Evolutionary conservation across 1,140 invertebrate species (phyloP).

Genomic region (Andricus grossulariae): DNA sequence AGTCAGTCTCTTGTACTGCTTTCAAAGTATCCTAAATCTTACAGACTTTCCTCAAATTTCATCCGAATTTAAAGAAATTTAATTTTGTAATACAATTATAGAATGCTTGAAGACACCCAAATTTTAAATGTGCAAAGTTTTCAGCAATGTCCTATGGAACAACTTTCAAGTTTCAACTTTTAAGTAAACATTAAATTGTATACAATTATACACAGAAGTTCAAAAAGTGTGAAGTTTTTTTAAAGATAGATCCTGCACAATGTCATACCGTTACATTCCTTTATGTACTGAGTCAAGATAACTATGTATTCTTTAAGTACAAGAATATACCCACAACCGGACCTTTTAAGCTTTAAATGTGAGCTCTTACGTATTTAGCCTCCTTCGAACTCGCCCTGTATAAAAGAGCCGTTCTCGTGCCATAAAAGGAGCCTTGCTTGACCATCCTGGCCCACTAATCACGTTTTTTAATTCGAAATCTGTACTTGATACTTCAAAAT

Average conservation of each 20-base stretch:
- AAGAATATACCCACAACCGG: conserved; percentile 14
- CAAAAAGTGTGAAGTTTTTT: conserved; percentile 4
- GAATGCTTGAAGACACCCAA: too few species aligned
- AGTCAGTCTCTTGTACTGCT: not conserved
- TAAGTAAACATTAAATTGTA: too few species aligned
- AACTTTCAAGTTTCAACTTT: too few species aligned
- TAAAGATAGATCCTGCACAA: not conserved
- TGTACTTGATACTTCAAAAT: not conserved
- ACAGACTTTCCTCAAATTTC: not conserved
- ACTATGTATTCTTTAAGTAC: conserved; percentile 11
- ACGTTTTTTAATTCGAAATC: conserved; percentile 13
- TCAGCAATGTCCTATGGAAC: too few species aligned
- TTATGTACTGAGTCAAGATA: conserved; percentile 5
- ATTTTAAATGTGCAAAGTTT: too few species aligned
- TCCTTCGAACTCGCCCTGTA: conserved; percentile 58
- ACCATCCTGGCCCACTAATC: conserved; percentile 58
- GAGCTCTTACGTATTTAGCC: conserved; percentile 50
- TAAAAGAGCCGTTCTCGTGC: conserved; percentile 50
- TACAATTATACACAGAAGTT: conserved; percentile 1
- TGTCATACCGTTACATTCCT: conserved; percentile 8
- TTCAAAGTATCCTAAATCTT: not conserved
- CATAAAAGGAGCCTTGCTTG: conserved; percentile 61
- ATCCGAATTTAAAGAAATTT: not conserved
- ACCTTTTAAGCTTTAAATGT: conserved; percentile 22
- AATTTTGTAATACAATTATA: too few species aligned